These are phyloP conservation scores for Tetheella fluctuosa DNA, from an alignment of 2,888 invertebrate species.

Conservation along the genomic window DNA sequence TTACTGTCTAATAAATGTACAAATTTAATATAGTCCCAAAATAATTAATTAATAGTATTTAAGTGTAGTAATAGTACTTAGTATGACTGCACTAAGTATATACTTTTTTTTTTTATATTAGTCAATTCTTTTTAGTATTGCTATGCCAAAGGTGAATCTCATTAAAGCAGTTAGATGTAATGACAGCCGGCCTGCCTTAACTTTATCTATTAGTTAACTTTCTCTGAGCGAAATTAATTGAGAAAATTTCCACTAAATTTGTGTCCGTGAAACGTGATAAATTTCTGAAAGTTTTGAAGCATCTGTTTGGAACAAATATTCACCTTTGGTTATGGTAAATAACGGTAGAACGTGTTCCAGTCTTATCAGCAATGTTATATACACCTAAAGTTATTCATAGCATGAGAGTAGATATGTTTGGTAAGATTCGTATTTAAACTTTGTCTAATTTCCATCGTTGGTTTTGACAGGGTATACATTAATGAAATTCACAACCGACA, in stretches of 20 bases:
- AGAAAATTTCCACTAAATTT: slow-evolving; percentile 55
- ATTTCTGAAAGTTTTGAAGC: slow-evolving; percentile 44
- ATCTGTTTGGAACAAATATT: slow-evolving; percentile 43
- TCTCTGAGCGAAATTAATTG: slow-evolving; percentile 56
- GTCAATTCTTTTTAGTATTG: slow-evolving; percentile 32
- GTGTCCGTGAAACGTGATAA: slow-evolving; percentile 49
- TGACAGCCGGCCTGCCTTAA: slow-evolving; percentile 45
- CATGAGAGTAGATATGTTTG: no score
- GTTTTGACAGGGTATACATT: no score
- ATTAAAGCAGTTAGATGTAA: slow-evolving; percentile 48
- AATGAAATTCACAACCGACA: no score
- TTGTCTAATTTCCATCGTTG: no score
- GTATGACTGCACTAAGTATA: neutral
- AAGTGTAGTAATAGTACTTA: no score
- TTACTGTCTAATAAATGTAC: no score
- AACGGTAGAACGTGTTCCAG: slow-evolving; percentile 21
- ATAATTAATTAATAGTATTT: no score
- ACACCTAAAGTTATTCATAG: neutral
- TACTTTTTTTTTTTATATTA: slow-evolving; percentile 10
- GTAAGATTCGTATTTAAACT: no score
- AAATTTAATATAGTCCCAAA: no score
- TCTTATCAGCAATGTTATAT: slow-evolving; percentile 19
- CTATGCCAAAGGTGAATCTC: slow-evolving; percentile 43
- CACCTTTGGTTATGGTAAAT: slow-evolving; percentile 21
- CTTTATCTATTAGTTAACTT: slow-evolving; percentile 54